Conservation (phyloP, 2,797 vertebrate species). For the Limosa lapponica region DNA sequence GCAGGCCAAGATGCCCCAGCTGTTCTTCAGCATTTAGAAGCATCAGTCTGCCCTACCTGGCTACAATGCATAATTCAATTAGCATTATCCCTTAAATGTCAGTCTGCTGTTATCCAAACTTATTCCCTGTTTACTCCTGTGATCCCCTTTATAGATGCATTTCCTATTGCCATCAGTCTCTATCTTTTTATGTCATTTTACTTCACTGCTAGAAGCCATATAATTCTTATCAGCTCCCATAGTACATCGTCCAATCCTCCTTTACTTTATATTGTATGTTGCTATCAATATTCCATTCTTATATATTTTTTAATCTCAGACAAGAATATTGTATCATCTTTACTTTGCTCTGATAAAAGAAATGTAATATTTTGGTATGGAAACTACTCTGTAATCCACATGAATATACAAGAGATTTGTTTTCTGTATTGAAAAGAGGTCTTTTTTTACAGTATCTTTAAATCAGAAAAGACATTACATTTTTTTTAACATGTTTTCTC, state of each 20-base stretch:
- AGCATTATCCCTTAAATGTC: constrained; percentile 56
- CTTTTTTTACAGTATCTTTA: constrained; percentile 56
- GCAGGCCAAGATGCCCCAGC: constrained; percentile 23
- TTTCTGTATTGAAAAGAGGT: constrained; percentile 53
- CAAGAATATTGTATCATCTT: constrained; percentile 69
- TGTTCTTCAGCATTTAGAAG: constrained; percentile 28
- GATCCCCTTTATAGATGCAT: constrained; percentile 49
- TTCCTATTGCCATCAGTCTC: constrained; percentile 64
- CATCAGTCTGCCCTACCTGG: constrained; percentile 34
- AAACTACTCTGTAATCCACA: constrained; percentile 68
- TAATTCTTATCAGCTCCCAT: constrained; percentile 68
- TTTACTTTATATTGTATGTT: constrained; percentile 33
- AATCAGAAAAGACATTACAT: constrained; percentile 51
- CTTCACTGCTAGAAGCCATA: constrained; percentile 28
- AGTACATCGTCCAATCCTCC: constrained; percentile 20
- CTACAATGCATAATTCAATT: constrained; percentile 71
- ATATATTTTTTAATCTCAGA: constrained; percentile 71
- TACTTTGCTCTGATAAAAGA: constrained; percentile 73
- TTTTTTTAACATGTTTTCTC: constrained; percentile 22
- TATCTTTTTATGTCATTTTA: constrained; percentile 69
- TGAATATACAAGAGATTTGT: constrained; percentile 69
- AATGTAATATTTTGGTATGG: constrained; percentile 68
- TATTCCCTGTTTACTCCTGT: constrained; percentile 63
- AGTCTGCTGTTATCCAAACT: constrained; percentile 50
- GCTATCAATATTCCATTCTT: constrained; percentile 70